Conservation (phyloP, 1,140 invertebrate species). For the Drosophila ohnishii region DNA sequence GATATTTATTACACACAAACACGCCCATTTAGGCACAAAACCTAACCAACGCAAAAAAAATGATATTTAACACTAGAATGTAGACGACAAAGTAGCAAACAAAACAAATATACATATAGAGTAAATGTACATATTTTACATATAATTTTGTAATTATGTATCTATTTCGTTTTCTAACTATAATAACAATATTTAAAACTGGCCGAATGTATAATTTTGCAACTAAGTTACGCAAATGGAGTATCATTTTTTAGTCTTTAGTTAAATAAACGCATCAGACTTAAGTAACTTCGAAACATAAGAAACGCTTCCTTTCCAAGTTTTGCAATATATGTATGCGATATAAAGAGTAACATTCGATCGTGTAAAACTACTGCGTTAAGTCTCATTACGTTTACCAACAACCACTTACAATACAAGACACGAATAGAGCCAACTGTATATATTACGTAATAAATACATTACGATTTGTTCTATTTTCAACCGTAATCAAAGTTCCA, state of each 20-base stretch:
- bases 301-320: slow-evolving; percentile 37
- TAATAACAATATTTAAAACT: slow-evolving; percentile 57
- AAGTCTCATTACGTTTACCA: slow-evolving; percentile 71
- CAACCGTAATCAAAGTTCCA: slow-evolving; percentile 10
- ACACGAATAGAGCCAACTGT: slow-evolving; percentile 35
- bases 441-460: slow-evolving; percentile 43
- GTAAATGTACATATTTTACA: slow-evolving; percentile 70
- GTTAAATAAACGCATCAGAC: slow-evolving; percentile 25
- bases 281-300: slow-evolving; percentile 18
- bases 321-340: slow-evolving; percentile 30
- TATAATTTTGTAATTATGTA: slow-evolving; percentile 80
- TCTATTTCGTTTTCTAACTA: slow-evolving; percentile 64
- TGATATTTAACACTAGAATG: slow-evolving; percentile 47
- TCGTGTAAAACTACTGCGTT: slow-evolving; percentile 51
- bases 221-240: slow-evolving; percentile 34
- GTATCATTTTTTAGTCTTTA: slow-evolving; percentile 45
- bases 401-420: slow-evolving; percentile 30
- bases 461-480: slow-evolving; percentile 47
- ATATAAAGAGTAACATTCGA: slow-evolving; percentile 32
- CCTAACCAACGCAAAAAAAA: slow-evolving; percentile 31
- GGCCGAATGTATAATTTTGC: slow-evolving; percentile 55
- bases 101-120: slow-evolving; percentile 20
- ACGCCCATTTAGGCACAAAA: slow-evolving; percentile 63
- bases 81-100: slow-evolving; percentile 27
- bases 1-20: slow-evolving; percentile 71